phyloP scores from a whole-genome alignment of 2,797 vertebrate species.

The Agapornis canus region DNA sequence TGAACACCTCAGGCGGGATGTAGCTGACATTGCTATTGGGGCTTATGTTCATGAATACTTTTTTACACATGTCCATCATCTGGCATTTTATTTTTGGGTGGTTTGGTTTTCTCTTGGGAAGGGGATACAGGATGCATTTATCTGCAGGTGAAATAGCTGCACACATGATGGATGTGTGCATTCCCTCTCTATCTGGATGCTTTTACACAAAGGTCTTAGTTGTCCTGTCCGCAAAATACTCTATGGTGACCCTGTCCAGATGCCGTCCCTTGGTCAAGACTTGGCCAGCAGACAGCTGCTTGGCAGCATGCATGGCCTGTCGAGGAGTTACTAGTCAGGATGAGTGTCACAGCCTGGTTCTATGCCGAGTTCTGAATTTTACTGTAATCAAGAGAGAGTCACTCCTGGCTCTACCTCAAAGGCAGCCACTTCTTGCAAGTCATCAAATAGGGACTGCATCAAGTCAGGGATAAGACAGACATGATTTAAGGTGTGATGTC shows the following conservation, averaged over 20 bases:
- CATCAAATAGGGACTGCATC: background rate
- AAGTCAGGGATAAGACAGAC: fast-evolving
- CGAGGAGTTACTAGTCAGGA: background rate
- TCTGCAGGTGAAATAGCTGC: background rate
- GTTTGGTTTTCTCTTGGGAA: background rate
- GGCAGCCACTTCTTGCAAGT: background rate
- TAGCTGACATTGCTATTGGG: background rate
- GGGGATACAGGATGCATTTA: background rate
- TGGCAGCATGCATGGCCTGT: fast-evolving
- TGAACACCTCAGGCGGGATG: background rate
- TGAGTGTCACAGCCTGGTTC: background rate
- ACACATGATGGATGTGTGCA: background rate
- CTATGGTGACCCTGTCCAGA: background rate
- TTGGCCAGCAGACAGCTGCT: background rate
- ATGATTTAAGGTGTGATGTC: background rate
- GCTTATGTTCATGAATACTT: background rate
- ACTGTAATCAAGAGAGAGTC: background rate
- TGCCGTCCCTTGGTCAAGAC: background rate
- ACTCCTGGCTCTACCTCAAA: background rate
- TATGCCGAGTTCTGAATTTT: background rate
- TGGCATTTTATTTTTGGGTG: background rate
- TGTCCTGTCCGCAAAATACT: background rate
- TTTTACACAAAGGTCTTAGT: background rate
- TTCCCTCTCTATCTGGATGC: background rate
- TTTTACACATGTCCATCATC: background rate